These are phyloP conservation scores for Achatina immaculata DNA, from an alignment of 1,140 invertebrate genomes.

Conservation along the genomic window DNA sequence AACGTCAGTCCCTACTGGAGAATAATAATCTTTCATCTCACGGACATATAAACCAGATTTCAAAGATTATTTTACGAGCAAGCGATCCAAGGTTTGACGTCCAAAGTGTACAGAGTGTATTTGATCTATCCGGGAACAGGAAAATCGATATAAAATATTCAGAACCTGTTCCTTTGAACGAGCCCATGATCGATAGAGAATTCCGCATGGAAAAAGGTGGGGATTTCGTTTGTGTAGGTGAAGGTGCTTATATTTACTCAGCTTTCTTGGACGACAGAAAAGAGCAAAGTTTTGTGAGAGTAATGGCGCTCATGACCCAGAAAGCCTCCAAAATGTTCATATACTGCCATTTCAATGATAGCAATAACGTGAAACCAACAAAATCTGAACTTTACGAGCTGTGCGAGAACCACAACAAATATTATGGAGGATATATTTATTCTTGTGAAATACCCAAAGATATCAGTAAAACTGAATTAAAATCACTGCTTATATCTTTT, in stretches of 20 bases:
- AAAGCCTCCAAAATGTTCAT: constrained; percentile 11
- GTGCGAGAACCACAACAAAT: constrained; percentile 58
- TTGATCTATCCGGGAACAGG: background rate
- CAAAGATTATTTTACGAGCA: background rate
- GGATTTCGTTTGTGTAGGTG: constrained; percentile 26
- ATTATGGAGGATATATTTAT: constrained; percentile 54
- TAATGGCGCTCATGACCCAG: constrained; percentile 37
- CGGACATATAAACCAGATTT: background rate
- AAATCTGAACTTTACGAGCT: constrained; percentile 49
- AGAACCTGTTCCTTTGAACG: background rate
- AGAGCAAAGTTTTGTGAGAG: constrained; percentile 20
- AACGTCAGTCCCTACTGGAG: background rate
- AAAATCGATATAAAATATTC: background rate
- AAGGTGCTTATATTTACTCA: constrained; percentile 41
- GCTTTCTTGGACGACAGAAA: constrained; percentile 44
- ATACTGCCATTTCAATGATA: constrained; percentile 34
- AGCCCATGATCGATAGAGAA: background rate
- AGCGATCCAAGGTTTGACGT: background rate
- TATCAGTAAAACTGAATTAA: constrained; percentile 3
- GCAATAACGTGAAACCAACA: background rate
- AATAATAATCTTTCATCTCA: background rate
- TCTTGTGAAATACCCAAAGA: constrained; percentile 44
- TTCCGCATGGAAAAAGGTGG: background rate
- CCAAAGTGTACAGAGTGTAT: background rate
- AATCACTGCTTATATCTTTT: background rate